These are phyloP conservation scores for Amiota mariae DNA, from an alignment of 2,888 invertebrate genomes.

Conservation along the genomic window DNA sequence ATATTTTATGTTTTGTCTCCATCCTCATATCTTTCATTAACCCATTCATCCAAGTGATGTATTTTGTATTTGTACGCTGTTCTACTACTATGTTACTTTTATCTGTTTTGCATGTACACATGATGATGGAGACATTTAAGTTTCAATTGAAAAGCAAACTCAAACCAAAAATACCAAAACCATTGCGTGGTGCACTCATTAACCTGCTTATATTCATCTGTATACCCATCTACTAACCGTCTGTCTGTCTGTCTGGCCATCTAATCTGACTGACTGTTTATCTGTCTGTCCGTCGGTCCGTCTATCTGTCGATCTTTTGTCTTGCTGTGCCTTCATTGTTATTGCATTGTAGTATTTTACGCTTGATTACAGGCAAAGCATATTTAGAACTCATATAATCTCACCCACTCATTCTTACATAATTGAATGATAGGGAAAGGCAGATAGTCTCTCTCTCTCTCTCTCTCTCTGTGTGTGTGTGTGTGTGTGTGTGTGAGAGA, in stretches of 20 bases:
- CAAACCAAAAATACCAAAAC: conserved; percentile 33
- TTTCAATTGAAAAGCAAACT: background rate
- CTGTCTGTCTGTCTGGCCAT: too few species aligned
- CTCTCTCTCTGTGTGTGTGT: too few species aligned
- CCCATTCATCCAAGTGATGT: conserved; percentile 33
- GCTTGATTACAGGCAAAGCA: conserved; percentile 65
- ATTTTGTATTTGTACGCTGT: conserved; percentile 28
- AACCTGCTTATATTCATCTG: conserved; percentile 56
- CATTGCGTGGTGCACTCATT: conserved; percentile 48
- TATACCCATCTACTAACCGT: conserved; percentile 49
- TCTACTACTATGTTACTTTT: conserved; percentile 62
- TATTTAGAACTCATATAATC: conserved; percentile 44
- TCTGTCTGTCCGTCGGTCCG: conserved; percentile 3
- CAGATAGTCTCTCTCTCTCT: too few species aligned
- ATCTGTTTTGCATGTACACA: conserved; percentile 60
- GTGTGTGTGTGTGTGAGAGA: background rate
- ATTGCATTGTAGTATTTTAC: conserved; percentile 70
- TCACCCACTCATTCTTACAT: conserved; percentile 30
- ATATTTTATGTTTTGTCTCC: conserved; percentile 45
- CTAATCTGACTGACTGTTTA: background rate
- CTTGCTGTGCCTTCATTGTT: conserved; percentile 52
- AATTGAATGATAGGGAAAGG: background rate
- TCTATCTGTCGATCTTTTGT: conserved; percentile 28
- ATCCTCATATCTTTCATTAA: too few species aligned
- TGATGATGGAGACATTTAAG: conserved; percentile 35